Percentiles rank a stretch among this genome's conserved stretches.
Conservation (phyloP, 2,113 vertebrate genomes). For the Bambusicola thoracicus region DNA sequence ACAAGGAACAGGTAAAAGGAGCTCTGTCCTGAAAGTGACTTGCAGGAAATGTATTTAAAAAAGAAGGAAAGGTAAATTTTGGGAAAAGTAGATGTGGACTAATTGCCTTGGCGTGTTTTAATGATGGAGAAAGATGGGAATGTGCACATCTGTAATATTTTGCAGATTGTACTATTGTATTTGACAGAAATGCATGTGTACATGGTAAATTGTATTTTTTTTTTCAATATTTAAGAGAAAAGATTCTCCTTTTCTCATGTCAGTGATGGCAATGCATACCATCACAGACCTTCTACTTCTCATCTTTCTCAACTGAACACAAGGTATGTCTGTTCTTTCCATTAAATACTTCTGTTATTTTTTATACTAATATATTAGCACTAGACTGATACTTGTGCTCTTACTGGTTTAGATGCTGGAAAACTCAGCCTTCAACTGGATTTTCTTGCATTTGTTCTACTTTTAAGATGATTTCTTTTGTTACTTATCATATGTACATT, state of each 20-base stretch:
- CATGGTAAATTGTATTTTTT: neutral
- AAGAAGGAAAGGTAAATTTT: neutral
- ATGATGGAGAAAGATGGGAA: neutral
- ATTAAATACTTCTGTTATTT: constrained; percentile 8
- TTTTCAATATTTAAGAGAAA: neutral
- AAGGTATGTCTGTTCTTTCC: neutral
- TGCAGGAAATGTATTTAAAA: neutral
- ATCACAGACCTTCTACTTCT: neutral
- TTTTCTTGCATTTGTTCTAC: neutral
- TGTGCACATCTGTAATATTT: neutral
- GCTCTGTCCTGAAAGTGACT: neutral
- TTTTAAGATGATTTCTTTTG: neutral
- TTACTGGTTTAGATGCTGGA: neutral
- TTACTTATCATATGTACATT: neutral
- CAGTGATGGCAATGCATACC: neutral
- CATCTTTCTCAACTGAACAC: neutral
- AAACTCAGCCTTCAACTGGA: neutral
- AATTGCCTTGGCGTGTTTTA: neutral
- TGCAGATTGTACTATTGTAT: neutral
- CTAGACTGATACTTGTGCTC: neutral
- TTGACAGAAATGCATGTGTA: constrained; percentile 19
- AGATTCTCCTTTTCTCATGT: constrained; percentile 1
- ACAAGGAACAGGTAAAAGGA: neutral
- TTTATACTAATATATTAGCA: neutral
- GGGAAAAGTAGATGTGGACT: neutral